Base-by-base conservation (phyloP, 2,113 vertebrate species). In the Cebidichthys violaceus region DNA sequence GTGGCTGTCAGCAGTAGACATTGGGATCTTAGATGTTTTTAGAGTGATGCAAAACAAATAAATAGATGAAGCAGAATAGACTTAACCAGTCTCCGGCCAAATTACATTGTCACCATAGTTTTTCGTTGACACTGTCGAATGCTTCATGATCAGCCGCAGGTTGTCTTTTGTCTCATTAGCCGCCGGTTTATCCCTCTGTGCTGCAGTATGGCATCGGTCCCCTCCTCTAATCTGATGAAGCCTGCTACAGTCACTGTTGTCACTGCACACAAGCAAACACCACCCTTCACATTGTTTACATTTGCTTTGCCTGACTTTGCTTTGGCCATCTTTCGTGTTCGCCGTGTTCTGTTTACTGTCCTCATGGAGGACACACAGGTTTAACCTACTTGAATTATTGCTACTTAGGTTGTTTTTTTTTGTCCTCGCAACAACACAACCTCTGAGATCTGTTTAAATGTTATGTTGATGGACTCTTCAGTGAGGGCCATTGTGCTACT, bases 171-270 rank as follows among this genome's bases (percentile, higher is more conserved):
- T 79, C 41, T 60, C 60, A 22, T 86, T 62, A 76, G 4, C 61
- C 74, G 65, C 57, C 24, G 6, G 65, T 18, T 75, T 33, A 35
- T 50, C 11, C 24, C 45, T 31, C 18, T 45, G 70, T 76, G 73
- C 62, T 71, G 62, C 70, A 75, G 64, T 73, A 70, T n/a, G 27
- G 24, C 68, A 61, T 55, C 76, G 62, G 27, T 77, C 59, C 9
- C 45, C 50, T 20, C 9, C 4, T 60, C 45, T 80, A 29, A 82
- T 83, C 77, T 67, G 72, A 90, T 90, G 7, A 77, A 27, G 20
- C 60, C 64, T 62, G 62, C 57, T 72, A 60, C 74, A 78, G 39
- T 82, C 60, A 79, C 60, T 80, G 75, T 79, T 83, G 70, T 0
- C 59, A 85, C 59, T 54, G 33, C 76, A 76, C 13, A 80, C 35